phyloP scores from a whole-genome alignment of 2,888 invertebrate genomes.

The Harpalus rufipes region DNA sequence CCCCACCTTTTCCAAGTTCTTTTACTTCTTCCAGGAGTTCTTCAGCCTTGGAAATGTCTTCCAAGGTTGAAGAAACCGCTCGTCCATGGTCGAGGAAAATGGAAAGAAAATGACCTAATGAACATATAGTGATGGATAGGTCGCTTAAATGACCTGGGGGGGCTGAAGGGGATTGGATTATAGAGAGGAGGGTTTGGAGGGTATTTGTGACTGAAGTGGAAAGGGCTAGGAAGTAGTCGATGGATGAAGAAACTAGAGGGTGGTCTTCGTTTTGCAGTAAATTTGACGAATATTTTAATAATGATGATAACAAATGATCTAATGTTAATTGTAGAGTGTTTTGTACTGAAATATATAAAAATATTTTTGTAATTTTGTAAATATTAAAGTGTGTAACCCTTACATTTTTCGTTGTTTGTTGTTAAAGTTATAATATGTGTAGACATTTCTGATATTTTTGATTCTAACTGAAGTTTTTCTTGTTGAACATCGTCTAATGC shows the following conservation, averaged over 20 bases:
- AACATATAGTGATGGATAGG: background rate
- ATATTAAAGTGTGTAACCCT: constrained; percentile 72
- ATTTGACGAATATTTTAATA: background rate
- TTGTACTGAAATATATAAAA: background rate
- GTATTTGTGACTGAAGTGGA: background rate
- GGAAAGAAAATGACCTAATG: background rate
- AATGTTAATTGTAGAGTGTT: background rate
- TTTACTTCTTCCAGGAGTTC: too few relatives aligned
- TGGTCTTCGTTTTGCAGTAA: background rate
- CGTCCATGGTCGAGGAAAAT: background rate
- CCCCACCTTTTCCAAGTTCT: background rate
- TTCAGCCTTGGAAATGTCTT: background rate
- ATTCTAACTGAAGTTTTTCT: constrained; percentile 84
- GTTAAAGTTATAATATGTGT: constrained; percentile 77
- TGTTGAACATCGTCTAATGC: constrained; percentile 83
- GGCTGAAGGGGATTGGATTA: background rate
- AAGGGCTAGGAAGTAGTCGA: background rate
- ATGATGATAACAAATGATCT: background rate
- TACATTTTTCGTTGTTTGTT: constrained; percentile 74
- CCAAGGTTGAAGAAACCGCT: background rate
- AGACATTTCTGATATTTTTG: constrained; percentile 79
- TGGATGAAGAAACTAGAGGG: background rate
- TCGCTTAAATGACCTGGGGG: background rate
- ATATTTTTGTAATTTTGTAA: background rate
- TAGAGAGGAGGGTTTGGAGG: background rate